Percentiles rank a stretch among this genome's conserved stretches.
Conservation (phyloP, 1,140 invertebrate genomes). For the Acyrthosiphon pisum region DNA sequence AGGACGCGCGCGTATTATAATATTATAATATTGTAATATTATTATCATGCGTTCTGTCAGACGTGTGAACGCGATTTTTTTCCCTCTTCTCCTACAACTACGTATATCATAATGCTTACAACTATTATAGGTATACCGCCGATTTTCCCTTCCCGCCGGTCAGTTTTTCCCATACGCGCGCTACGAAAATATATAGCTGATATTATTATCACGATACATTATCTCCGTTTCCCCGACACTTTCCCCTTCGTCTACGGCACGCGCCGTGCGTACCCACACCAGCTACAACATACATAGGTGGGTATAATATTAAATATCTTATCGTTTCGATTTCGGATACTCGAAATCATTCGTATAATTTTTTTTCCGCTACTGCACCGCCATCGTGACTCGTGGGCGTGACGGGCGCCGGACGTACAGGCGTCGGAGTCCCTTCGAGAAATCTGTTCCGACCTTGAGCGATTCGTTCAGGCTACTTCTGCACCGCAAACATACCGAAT, state of each 20-base stretch:
- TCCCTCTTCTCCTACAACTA: not conserved
- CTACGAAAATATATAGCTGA: not conserved
- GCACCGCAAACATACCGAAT: not conserved
- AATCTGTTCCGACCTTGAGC: not conserved
- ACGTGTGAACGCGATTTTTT: slow-evolving; percentile 18
- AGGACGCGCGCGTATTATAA: not conserved
- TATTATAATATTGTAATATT: not conserved
- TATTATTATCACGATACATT: not conserved
- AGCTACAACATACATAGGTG: too few species aligned
- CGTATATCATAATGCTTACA: not conserved
- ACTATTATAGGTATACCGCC: not conserved
- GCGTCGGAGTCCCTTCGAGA: not conserved
- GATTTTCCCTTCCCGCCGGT: not conserved
- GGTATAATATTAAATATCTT: not conserved
- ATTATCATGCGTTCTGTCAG: not conserved
- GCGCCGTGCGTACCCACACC: not conserved
- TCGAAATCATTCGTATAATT: not conserved
- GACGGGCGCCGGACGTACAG: not conserved
- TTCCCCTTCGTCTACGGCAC: not conserved
- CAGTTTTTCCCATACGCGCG: not conserved
- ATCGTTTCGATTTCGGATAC: not conserved
- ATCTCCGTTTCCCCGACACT: not conserved
- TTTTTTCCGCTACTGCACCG: not conserved
- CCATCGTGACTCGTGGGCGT: not conserved
- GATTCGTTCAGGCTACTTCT: not conserved